Evolutionary conservation across 2,888 invertebrate genomes (phyloP), one percentile per base, ranked within the genome.

Genomic region (Hypomecis atomaria): DNA sequence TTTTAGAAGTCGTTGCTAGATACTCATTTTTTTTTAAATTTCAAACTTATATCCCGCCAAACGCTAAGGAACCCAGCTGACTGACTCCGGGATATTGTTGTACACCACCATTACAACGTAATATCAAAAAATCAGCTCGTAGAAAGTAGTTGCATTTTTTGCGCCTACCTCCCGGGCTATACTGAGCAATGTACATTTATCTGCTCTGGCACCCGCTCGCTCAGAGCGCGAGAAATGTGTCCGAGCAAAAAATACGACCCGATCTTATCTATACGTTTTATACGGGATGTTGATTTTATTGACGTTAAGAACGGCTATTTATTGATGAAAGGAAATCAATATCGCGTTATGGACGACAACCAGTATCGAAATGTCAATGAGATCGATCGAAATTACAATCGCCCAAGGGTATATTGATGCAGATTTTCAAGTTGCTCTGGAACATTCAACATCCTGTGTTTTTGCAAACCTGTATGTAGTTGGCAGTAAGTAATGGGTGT

Each of bases 261-360:
- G 67, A 67, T 63, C 37, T 54, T 63, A 67, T 67, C 66, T 58
- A 53, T 57, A 50, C 47, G 33, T 65, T 52, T 48, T 50, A 66
- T 61, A 61, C 58, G 63, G 66, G 63, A 61, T 67, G 62, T 66
- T 63, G 58, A 54, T 56, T 57, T 53, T 47, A 43, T 13, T 59
- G 62, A 47, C 63, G 43, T 59, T 58, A 57, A 42, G 56, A 54
- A 33, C 13, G 13, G n/a, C 43, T 4, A 52, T 55, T 66, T 56
- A 57, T 57, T 13, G 53, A 53, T 33, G 48, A 36, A 60, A 57
- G 60, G 60, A 63, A 71, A 55, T 61, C 33, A 38, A 55, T 53
- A 37, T 54, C 47, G 5, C 50, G 42, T 33, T 49, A 13, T 6
- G 49, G 7, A 23, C 33, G 4, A 50, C 6, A 52, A 42, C 7